A percentile compares a stretch with the other conserved stretches of the same genome.
phyloP scores from a whole-genome alignment of 2,797 vertebrate genomes.

The Stomatorhinus walkeri region DNA sequence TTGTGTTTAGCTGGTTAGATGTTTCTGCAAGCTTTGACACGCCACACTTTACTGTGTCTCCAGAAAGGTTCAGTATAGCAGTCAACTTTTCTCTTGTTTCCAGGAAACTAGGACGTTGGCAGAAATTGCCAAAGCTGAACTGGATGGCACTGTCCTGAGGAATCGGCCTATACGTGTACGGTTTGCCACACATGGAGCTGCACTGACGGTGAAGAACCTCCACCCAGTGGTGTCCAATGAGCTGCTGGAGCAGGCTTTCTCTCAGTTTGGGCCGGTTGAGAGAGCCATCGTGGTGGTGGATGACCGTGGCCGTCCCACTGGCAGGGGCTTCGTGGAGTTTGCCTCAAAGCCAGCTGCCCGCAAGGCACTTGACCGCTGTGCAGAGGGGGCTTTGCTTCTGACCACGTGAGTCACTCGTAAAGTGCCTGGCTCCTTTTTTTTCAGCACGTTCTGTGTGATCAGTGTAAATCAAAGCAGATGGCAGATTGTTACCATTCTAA shows the following conservation, averaged over 20 bases:
- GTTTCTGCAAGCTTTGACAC: neutral
- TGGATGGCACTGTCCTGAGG: conserved; percentile 84
- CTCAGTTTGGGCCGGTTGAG: conserved; percentile 87
- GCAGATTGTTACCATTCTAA: neutral
- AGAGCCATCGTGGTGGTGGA: conserved; percentile 87
- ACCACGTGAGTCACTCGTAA: conserved; percentile 74
- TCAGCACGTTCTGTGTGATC: neutral
- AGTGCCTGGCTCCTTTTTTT: too few species aligned
- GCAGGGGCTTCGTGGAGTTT: conserved; percentile 90
- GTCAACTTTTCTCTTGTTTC: neutral
- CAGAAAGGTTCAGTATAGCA: neutral
- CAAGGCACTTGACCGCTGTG: conserved; percentile 89
- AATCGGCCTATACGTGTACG: conserved; percentile 85
- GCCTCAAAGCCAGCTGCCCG: conserved; percentile 83
- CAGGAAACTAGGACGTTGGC: conserved; percentile 92
- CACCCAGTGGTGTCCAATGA: conserved; percentile 92
- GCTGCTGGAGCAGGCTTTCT: conserved; percentile 90
- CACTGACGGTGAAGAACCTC: conserved; percentile 85
- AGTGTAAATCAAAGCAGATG: neutral
- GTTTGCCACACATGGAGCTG: conserved; percentile 84
- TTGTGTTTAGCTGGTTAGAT: neutral
- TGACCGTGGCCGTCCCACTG: conserved; percentile 84
- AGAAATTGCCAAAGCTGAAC: conserved; percentile 91
- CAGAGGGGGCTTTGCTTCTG: conserved; percentile 85
- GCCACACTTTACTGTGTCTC: neutral